Evolutionary conservation across 2,797 vertebrate species (phyloP), one percentile per base, ranked within the genome.

Genomic region (Schizothorax lantsangensis): DNA sequence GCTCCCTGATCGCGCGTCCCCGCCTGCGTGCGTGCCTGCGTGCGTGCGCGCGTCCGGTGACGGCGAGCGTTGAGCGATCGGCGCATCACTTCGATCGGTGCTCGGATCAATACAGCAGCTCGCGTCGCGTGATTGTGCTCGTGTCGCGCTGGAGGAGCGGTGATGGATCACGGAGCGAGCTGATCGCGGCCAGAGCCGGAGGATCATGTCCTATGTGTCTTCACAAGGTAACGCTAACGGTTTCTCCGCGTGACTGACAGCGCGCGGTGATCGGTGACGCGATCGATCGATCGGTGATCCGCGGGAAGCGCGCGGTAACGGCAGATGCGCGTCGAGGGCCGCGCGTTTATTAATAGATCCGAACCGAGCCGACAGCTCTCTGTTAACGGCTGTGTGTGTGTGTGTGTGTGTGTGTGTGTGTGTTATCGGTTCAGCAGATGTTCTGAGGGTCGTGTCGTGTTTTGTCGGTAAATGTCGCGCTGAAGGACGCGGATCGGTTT

Each of bases 191-290:
- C 89, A 54, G 87, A 84, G 90, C 86, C 88, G 86, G 88, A 88
- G 87, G 90, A 91, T 88, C 88, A 91, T 91, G 90, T 91, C 90
- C 90, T 91, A 91, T 91, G 90, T 89, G 87, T 91, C 90, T 88
- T 91, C 90, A 86, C 88, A 88, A 91, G 90, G 90, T 91, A 86
- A 89, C 17, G 26, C 21, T 54, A 36, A 57, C 45, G n/a, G 14
- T 30, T 15, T 14, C 33, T 71, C 54, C 66, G 38, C 54, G 57
- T 11, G 66, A 12, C 23, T 52, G 84, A n/a, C 68, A 59, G 84
- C 19, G 68, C 17, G 23, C 79, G 12, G 45, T 15, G 52, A 79
- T 59, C 49, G 47, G 49, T 75, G 14, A 15, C 10, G 52, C 57
- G 15, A 0, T 5, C 14, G 78, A 57, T 38, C 77, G 23, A 40